Conservation (phyloP, 2,797 vertebrate species). For the Chrysocyon brachyurus region DNA sequence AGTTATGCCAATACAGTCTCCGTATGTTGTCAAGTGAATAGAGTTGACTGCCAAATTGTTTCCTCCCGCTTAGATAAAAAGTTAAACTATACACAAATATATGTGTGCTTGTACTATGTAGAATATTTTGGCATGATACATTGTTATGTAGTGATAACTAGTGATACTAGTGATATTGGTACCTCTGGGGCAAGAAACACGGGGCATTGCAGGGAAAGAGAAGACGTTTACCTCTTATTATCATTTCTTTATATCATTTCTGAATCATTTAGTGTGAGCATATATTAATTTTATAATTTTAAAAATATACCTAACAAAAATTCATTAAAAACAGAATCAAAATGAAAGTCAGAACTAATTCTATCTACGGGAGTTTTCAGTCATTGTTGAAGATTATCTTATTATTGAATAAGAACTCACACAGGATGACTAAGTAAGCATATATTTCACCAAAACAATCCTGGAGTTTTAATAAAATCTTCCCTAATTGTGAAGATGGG, state of each 20-base stretch:
- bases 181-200: background rate
- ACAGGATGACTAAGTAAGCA: background rate
- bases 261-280: background rate
- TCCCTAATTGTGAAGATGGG: background rate
- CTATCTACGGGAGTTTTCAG: background rate
- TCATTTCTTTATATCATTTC: constrained; percentile 39
- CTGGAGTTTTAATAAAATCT: background rate
- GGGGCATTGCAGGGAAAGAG: background rate
- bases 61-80: background rate
- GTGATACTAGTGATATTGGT: background rate
- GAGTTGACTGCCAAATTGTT: constrained; percentile 26
- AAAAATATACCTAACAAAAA: background rate
- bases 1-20: background rate
- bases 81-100: background rate
- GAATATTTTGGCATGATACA: background rate
- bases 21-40: background rate
- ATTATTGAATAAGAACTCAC: constrained; percentile 27
- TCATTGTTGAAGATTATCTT: constrained; percentile 23
- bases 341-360: constrained; percentile 42
- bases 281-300: background rate
- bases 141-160: no score
- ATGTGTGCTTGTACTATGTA: background rate
- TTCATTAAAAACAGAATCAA: background rate
- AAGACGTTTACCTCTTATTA: background rate
- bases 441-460: constrained; percentile 14